Evolutionary conservation across 2,888 invertebrate species (phyloP).

Genomic region (Agrilus biguttatus): DNA sequence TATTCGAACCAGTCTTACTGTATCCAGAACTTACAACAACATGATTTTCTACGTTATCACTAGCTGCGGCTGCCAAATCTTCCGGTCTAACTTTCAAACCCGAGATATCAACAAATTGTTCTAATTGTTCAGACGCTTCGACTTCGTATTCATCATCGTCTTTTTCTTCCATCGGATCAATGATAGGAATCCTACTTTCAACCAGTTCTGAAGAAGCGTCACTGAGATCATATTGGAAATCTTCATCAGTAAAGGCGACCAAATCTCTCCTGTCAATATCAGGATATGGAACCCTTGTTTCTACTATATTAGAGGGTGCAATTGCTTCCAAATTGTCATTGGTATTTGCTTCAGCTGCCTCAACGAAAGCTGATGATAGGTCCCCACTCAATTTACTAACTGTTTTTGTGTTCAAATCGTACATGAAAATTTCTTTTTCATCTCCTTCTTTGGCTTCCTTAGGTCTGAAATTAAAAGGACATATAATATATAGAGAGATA

Average conservation of each 20-base stretch:
- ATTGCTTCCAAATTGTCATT: slow-evolving; percentile 13
- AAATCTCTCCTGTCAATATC: slow-evolving; percentile 4
- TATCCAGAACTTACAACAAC: slow-evolving; percentile 18
- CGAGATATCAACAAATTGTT: slow-evolving; percentile 19
- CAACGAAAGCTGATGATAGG: slow-evolving; percentile 70
- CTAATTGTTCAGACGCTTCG: slow-evolving; percentile 19
- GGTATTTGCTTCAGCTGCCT: slow-evolving; percentile 76
- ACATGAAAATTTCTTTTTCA: slow-evolving; percentile 76
- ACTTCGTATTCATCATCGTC: slow-evolving; percentile 14
- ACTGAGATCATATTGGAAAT: slow-evolving; percentile 12
- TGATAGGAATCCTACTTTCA: slow-evolving; percentile 18
- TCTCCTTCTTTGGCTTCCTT: slow-evolving; percentile 15
- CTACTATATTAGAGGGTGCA: slow-evolving; percentile 21
- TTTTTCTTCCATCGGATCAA: slow-evolving; percentile 13
- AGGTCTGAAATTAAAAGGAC: slow-evolving; percentile 1
- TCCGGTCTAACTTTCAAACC: slow-evolving; percentile 11
- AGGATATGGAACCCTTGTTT: slow-evolving; percentile 19
- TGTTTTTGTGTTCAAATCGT: slow-evolving; percentile 57
- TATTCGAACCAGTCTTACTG: slow-evolving; percentile 20
- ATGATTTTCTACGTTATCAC: slow-evolving; percentile 6
- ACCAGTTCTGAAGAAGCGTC: slow-evolving; percentile 16
- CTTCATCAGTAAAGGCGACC: slow-evolving; percentile 3
- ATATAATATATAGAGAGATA: too few species aligned
- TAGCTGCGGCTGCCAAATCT: slow-evolving; percentile 16
- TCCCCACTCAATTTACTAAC: slow-evolving; percentile 70